phyloP scores from a whole-genome alignment of 2,888 invertebrate species.

The Cerastis leucographa region DNA sequence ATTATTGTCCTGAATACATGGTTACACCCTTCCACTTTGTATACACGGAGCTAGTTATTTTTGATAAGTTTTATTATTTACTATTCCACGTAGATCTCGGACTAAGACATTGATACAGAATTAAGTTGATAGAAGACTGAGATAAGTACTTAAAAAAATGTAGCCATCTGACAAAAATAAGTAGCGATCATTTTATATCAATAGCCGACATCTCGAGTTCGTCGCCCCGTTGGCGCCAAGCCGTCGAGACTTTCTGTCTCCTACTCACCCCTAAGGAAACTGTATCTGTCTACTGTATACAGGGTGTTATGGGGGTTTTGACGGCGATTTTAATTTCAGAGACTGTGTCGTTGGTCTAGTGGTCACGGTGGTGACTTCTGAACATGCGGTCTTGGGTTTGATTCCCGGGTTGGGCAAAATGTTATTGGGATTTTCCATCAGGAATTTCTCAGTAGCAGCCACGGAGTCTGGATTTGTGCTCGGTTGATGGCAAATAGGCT shows the following conservation, averaged over 20 bases:
- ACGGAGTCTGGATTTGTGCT: no score
- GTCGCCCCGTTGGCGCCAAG: constrained; percentile 71
- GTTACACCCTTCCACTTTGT: no score
- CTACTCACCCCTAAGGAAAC: constrained; percentile 61
- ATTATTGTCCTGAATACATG: no score
- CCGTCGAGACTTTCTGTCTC: constrained; percentile 77
- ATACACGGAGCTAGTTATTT: not conserved
- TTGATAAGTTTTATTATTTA: not conserved
- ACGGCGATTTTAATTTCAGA: no score
- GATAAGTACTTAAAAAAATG: not conserved
- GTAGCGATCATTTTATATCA: constrained; percentile 51
- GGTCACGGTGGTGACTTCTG: no score
- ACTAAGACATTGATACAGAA: not conserved
- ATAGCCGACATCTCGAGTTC: constrained; percentile 48
- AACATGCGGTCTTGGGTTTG: no score
- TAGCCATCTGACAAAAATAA: not conserved
- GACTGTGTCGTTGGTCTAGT: not conserved
- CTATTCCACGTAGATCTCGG: not conserved
- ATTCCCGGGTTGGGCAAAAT: no score
- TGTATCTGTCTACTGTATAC: constrained; percentile 41
- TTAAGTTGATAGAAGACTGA: not conserved
- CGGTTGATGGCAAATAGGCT: no score
- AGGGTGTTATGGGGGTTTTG: constrained; percentile 20
- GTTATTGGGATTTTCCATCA: no score
- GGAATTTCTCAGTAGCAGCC: no score